Evolutionary conservation across 2,888 invertebrate species (phyloP).

Genomic region (Callosobruchus maculatus): DNA sequence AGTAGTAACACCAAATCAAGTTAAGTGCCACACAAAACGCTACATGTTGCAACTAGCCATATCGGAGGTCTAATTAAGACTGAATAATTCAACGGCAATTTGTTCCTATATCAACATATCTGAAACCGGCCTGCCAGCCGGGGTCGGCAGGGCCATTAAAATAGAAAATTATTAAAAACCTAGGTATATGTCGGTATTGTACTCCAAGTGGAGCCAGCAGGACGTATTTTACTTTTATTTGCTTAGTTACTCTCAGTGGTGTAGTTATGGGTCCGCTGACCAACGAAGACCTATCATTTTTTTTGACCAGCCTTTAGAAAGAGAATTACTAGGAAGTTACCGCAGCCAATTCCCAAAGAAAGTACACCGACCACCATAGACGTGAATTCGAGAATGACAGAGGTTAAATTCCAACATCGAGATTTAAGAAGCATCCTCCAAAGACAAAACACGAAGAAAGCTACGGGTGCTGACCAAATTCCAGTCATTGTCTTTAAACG

Average conservation of each 20-base stretch:
- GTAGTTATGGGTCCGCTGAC: background rate
- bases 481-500: no score
- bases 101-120: constrained; percentile 19
- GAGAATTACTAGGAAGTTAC: no score
- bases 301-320: no score
- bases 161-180: background rate
- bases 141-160: background rate
- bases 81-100: constrained; percentile 23
- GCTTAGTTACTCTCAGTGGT: background rate
- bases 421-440: no score
- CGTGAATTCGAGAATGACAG: no score
- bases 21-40: background rate
- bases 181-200: background rate
- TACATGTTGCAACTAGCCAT: background rate
- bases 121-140: constrained; percentile 3
- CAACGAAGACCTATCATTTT: no score
- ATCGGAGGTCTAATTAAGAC: constrained; percentile 14
- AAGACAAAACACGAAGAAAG: no score
- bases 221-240: background rate
- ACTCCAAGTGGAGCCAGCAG: background rate
- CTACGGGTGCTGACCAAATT: no score
- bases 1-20: background rate
- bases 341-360: no score
- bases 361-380: no score
- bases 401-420: no score